Base-by-base conservation (phyloP, 2,113 vertebrate species). In the Grantiella picta region DNA sequence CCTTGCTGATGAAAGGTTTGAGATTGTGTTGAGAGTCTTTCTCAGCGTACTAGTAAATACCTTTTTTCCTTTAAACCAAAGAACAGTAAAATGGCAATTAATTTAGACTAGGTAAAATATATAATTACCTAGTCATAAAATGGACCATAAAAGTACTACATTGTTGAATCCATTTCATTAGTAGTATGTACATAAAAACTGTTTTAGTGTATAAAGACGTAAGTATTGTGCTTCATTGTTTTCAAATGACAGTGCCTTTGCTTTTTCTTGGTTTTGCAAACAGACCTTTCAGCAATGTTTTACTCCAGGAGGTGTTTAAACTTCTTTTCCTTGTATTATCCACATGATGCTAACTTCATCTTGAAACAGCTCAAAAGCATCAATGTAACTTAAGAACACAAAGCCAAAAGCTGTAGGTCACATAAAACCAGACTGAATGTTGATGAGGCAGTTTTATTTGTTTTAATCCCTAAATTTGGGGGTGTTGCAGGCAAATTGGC, bases 61-160 rank as follows among this genome's bases (percentile, higher is more conserved):
- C 71, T 91, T 86, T 86, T 81, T 81, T 57, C 29, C 61, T 94
- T 86, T 90, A 96, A 96, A 94, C 53, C 61, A 82, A 82, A 86
- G 70, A 96, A 95, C 45, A 95, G 57, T 90, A 90, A 95, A 96
- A 95, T 93, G 91, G 60, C 90, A 94, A 95, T 96, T 95, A 96
- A 95, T 95, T 95, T 90, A 82, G 35, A 92, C n/a, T 86, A 95
- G 80, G 80, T 96, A 96, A 96, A 96, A 95, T 95, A 96, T 91
- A 93, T 92, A 95, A 97, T 96, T 97, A 93, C 61, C 45, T 93
- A 90, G 42, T 84, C 89, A 95, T 96, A 96, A 95, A 97, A 95
- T 79, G 59, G 90, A 79, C 92, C 80, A 82, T 95, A 96, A 96
- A 97, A 95, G 82, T 76, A 89, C 85, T 86, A 68, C 68, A 83